A percentile compares a stretch with the other conserved stretches of the same genome.
Evolutionary conservation across 2,888 invertebrate species (phyloP).

Genomic region (Tetragonisca angustula): DNA sequence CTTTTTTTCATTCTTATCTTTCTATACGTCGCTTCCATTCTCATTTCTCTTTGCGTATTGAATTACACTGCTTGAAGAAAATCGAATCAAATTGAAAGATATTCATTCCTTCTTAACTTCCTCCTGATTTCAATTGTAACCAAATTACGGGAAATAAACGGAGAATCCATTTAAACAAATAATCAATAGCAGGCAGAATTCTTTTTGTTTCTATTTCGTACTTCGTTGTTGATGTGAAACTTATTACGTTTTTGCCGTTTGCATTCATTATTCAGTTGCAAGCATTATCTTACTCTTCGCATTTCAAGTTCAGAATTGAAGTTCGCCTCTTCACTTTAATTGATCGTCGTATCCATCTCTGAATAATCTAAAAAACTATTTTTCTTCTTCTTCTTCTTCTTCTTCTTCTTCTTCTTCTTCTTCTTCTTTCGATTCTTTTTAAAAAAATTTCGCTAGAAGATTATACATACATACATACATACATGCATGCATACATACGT

Average conservation of each 20-base stretch:
- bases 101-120: neutral
- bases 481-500: too few species aligned
- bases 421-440: neutral
- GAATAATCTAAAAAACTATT: slow-evolving; percentile 23
- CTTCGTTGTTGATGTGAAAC: slow-evolving; percentile 38
- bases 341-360: neutral
- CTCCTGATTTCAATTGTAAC: neutral
- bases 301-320: neutral
- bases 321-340: neutral
- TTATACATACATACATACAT: neutral
- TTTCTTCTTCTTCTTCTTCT: neutral
- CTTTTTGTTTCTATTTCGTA: neutral
- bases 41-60: neutral
- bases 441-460: slow-evolving; percentile 14
- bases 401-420: too few species aligned
- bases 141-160: neutral
- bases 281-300: neutral
- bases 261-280: neutral
- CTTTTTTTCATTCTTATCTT: neutral
- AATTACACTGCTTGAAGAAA: neutral
- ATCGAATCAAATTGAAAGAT: neutral
- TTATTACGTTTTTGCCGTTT: neutral
- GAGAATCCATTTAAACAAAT: slow-evolving; percentile 15
- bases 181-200: neutral
- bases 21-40: neutral